phyloP scores from a whole-genome alignment of 1,140 invertebrate genomes.

The Pogonomyrmex barbatus region DNA sequence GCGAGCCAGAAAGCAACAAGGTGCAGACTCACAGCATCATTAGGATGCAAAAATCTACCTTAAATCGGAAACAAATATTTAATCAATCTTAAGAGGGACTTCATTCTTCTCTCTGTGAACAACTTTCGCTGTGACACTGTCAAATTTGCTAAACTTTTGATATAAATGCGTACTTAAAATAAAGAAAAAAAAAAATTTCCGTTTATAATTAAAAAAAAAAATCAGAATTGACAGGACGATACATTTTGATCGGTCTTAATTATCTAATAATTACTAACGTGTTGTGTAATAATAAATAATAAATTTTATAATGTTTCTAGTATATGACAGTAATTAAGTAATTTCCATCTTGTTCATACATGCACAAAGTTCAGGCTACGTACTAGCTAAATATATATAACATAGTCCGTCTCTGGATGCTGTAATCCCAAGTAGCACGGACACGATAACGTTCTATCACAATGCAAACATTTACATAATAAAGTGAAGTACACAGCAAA shows the following conservation, averaged over 20 bases:
- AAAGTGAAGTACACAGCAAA: constrained; percentile 77
- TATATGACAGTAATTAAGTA: constrained; percentile 14
- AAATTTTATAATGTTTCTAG: background rate
- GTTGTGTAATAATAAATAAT: background rate
- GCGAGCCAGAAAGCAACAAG: constrained; percentile 66
- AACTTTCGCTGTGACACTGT: background rate
- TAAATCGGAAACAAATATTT: constrained; percentile 83
- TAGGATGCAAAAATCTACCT: constrained; percentile 76
- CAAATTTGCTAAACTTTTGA: background rate
- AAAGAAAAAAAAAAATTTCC: background rate
- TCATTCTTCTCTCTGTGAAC: constrained; percentile 24
- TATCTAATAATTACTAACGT: background rate
- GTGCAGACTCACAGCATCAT: constrained; percentile 68
- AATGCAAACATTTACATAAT: constrained; percentile 83
- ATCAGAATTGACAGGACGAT: background rate
- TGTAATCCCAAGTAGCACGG: constrained; percentile 67
- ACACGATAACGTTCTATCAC: constrained; percentile 79
- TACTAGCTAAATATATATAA: constrained; percentile 31
- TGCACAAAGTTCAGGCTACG: constrained; percentile 32
- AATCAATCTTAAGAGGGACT: constrained; percentile 70
- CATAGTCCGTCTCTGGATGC: constrained; percentile 68
- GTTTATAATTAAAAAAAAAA: background rate
- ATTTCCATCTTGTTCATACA: constrained; percentile 29
- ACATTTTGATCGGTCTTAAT: background rate
- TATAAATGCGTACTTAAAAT: background rate